Evolutionary conservation across 2,797 vertebrate species (phyloP).

Genomic region (Myotis vivesi): DNA sequence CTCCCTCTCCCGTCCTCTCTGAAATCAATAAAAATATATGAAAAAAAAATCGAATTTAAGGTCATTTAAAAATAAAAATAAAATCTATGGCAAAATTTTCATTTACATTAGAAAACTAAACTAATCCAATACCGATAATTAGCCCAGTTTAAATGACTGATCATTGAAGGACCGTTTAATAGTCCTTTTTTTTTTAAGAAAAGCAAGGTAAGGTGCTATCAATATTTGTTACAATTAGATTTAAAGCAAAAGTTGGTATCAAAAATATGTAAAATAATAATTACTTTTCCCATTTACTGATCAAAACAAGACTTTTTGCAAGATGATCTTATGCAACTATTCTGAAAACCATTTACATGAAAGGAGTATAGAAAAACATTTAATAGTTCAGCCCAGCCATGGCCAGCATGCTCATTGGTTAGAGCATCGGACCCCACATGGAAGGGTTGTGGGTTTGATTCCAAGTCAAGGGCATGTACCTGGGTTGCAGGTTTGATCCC

Average conservation of each 20-base stretch:
- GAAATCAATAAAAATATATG: too few species aligned
- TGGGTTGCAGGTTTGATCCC: too few species aligned
- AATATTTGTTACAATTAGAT: background rate
- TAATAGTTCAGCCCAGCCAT: background rate
- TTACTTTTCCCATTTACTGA: background rate
- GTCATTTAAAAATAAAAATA: background rate
- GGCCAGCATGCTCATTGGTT: background rate
- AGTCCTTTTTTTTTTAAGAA: constrained; percentile 9
- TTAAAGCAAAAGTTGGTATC: background rate
- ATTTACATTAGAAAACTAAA: constrained; percentile 6
- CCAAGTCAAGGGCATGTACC: too few species aligned
- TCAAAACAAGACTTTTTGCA: constrained; percentile 12
- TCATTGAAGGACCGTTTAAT: background rate
- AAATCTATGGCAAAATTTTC: constrained; percentile 21
- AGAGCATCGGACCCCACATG: too few species aligned
- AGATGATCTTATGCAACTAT: background rate
- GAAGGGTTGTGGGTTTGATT: too few species aligned
- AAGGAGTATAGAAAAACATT: background rate
- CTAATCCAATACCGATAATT: background rate
- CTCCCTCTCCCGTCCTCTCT: too few species aligned
- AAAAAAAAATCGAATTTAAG: too few species aligned
- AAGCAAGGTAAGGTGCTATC: background rate
- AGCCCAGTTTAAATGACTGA: background rate
- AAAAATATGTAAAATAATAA: background rate
- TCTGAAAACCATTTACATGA: background rate